Conservation (phyloP, 2,888 invertebrate species). For the Erannis defoliaria region DNA sequence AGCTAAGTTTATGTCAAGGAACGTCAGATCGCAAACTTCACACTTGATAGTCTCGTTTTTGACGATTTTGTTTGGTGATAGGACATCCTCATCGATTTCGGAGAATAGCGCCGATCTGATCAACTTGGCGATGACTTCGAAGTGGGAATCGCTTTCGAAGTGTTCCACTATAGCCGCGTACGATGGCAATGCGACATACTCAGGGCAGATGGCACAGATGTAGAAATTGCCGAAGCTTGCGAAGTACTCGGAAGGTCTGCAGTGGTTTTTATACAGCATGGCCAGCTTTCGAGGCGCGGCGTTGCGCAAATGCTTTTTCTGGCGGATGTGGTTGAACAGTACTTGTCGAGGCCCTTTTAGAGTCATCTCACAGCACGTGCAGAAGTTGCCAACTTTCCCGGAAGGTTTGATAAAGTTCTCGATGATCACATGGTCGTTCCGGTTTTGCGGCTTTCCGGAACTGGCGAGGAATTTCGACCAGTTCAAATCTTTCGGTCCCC, state of each 20-base stretch:
- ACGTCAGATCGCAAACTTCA: conserved; percentile 62
- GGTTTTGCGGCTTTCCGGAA: conserved; percentile 75
- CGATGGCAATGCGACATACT: conserved; percentile 71
- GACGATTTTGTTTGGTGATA: conserved; percentile 61
- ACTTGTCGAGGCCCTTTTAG: conserved; percentile 80
- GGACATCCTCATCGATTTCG: conserved; percentile 59
- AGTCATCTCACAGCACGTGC: conserved; percentile 79
- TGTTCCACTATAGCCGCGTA: conserved; percentile 78
- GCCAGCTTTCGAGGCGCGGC: conserved; percentile 76
- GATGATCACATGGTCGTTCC: conserved; percentile 75
- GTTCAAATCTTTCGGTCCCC: conserved; percentile 79
- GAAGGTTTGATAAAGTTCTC: conserved; percentile 81
- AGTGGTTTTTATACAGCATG: conserved; percentile 74
- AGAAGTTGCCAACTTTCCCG: conserved; percentile 77
- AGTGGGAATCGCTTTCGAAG: conserved; percentile 71
- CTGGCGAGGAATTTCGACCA: conserved; percentile 81
- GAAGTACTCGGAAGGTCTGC: conserved; percentile 76
- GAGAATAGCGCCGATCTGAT: conserved; percentile 67
- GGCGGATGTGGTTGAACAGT: conserved; percentile 80
- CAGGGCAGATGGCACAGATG: conserved; percentile 74
- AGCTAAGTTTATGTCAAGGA: conserved; percentile 61
- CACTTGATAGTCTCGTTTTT: conserved; percentile 59
- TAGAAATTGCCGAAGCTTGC: conserved; percentile 82
- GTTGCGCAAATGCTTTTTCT: conserved; percentile 80
- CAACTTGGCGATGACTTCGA: conserved; percentile 70